Conservation (phyloP, 2,888 invertebrate species). For the Parnassius orleans region DNA sequence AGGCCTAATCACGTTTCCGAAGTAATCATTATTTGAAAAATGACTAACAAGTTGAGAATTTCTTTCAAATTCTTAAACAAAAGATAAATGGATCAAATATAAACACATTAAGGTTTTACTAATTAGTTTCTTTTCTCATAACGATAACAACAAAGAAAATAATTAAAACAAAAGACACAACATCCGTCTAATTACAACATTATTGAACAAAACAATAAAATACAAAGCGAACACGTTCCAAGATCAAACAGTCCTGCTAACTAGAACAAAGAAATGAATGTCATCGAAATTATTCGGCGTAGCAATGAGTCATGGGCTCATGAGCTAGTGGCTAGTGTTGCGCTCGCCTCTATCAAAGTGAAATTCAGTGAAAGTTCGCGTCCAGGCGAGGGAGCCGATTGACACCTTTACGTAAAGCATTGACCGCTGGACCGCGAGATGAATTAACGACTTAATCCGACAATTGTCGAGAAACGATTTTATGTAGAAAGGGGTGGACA, state of each 20-base stretch:
- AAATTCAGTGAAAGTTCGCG: constrained; percentile 26
- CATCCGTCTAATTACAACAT: too few relatives aligned
- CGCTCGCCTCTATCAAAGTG: constrained; percentile 14
- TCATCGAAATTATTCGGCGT: constrained; percentile 4
- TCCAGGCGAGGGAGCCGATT: constrained; percentile 15
- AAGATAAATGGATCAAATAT: neutral
- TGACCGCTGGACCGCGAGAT: neutral
- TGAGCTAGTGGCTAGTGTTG: neutral
- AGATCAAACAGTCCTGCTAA: constrained; percentile 15
- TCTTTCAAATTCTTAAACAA: neutral
- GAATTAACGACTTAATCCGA: neutral
- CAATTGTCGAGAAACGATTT: neutral
- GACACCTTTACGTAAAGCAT: constrained; percentile 13
- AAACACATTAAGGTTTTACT: too few relatives aligned
- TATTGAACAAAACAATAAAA: neutral
- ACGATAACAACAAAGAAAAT: too few relatives aligned
- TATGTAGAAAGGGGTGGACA: too few relatives aligned
- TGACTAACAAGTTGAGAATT: too few relatives aligned
- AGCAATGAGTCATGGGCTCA: constrained; percentile 11
- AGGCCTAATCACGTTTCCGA: neutral
- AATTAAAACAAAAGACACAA: too few relatives aligned
- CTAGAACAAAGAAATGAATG: constrained; percentile 23
- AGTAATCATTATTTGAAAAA: neutral
- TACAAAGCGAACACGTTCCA: neutral
- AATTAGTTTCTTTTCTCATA: too few relatives aligned